These are phyloP conservation scores for Campoplex capitator DNA, from an alignment of 2,888 invertebrate species.

Conservation along the genomic window DNA sequence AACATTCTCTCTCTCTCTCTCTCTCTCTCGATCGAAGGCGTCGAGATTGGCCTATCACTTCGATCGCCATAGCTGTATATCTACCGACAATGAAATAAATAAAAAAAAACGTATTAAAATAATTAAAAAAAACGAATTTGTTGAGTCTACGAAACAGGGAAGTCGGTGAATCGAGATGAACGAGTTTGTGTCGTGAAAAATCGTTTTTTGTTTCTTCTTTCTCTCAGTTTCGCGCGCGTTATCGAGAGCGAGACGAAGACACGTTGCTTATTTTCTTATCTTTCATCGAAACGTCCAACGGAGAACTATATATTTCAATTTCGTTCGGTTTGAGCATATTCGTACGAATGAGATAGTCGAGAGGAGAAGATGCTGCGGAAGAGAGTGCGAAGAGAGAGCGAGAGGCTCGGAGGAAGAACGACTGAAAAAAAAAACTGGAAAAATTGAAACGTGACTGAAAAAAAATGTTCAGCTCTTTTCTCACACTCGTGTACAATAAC, in stretches of 20 bases:
- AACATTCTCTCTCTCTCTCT: not conserved
- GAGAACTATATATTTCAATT: conserved; percentile 52
- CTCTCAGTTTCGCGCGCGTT: not conserved
- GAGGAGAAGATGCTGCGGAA: not conserved
- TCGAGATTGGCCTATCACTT: conserved; percentile 40
- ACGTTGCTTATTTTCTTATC: conserved; percentile 62
- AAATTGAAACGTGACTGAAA: not conserved
- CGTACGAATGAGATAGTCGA: conserved; percentile 30
- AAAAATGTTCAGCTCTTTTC: conserved; percentile 6
- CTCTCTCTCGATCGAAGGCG: conserved; percentile 2
- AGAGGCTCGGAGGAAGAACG: not conserved
- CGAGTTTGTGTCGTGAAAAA: conserved; percentile 26
- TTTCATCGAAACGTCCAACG: conserved; percentile 53
- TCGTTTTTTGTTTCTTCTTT: conserved; percentile 1
- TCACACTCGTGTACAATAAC: not conserved
- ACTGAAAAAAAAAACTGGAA: conserved; percentile 11
- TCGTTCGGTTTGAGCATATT: conserved; percentile 8
- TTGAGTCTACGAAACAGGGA: conserved; percentile 31
- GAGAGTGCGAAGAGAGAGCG: not conserved
- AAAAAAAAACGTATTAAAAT: not conserved
- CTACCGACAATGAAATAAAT: not conserved
- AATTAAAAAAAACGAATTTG: conserved; percentile 15
- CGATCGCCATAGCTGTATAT: not conserved
- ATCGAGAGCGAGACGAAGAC: conserved; percentile 29
- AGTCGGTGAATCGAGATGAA: conserved; percentile 51